A percentile compares a stretch with the other conserved stretches of the same genome.
phyloP scores from a whole-genome alignment of 2,113 vertebrate species.

The Eublepharis macularius region DNA sequence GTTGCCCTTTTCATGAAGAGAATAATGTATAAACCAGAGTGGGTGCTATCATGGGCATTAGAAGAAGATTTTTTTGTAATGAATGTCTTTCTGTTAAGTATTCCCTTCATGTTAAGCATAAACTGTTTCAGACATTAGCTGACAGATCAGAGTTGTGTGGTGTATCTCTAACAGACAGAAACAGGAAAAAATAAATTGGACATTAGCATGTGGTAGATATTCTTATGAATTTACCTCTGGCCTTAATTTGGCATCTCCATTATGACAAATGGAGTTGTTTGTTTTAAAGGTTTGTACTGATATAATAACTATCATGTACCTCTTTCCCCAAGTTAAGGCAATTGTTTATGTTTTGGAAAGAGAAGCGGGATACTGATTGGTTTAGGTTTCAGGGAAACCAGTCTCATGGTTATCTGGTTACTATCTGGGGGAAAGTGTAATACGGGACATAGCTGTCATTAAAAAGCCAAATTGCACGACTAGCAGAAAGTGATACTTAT shows the following conservation, averaged over 20 bases:
- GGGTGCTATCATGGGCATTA: not conserved
- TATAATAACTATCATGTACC: not conserved
- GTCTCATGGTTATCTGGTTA: not conserved
- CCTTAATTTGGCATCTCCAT: not conserved
- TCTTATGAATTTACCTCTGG: not conserved
- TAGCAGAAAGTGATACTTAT: conserved; percentile 6
- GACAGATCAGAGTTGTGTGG: conserved; percentile 37
- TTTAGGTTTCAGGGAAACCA: not conserved
- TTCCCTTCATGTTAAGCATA: not conserved
- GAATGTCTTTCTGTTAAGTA: not conserved
- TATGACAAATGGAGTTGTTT: not conserved
- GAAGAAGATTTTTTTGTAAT: conserved; percentile 12
- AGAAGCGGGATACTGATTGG: not conserved
- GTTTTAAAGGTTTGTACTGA: not conserved
- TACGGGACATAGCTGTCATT: not conserved
- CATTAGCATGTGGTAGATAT: not conserved
- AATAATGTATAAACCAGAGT: not conserved
- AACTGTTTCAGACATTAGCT: conserved; percentile 1
- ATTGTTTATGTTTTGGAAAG: not conserved
- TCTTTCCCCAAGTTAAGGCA: not conserved
- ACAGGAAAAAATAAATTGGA: not conserved
- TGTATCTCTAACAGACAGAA: conserved; percentile 14
- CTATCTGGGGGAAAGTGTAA: not conserved
- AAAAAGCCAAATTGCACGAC: not conserved
- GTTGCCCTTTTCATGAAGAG: not conserved